phyloP scores from a whole-genome alignment of 2,888 invertebrate species.

The Cataglyphis altisquamis region DNA sequence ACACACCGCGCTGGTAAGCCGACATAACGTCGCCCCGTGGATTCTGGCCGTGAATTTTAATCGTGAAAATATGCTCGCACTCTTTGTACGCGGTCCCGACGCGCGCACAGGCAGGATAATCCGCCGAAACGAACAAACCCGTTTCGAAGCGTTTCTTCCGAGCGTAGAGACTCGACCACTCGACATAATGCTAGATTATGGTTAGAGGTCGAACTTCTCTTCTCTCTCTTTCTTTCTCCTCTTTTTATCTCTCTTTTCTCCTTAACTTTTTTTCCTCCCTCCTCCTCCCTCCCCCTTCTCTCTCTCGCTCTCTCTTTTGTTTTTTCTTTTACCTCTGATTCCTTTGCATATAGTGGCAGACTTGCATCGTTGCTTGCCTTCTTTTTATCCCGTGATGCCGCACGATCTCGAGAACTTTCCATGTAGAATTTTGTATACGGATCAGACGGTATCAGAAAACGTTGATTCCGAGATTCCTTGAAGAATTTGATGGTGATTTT shows the following conservation, averaged over 20 bases:
- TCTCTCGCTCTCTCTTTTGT: not conserved
- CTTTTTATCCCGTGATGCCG: conserved; percentile 28
- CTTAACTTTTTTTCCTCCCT: not conserved
- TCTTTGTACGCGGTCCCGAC: conserved; percentile 71
- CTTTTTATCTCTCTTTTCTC: not conserved
- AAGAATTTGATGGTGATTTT: not conserved
- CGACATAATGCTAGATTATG: conserved; percentile 79
- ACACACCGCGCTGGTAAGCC: conserved; percentile 66
- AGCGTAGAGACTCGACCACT: conserved; percentile 72
- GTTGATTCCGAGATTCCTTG: not conserved
- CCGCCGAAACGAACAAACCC: conserved; percentile 79
- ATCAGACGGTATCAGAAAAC: conserved; percentile 10
- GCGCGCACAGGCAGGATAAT: conserved; percentile 73
- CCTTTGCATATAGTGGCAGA: conserved; percentile 22
- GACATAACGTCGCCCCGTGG: conserved; percentile 68
- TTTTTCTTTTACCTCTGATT: conserved; percentile 7
- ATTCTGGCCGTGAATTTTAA: conserved; percentile 75
- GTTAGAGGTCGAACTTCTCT: conserved; percentile 70
- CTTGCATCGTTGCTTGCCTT: conserved; percentile 33
- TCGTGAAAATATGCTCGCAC: conserved; percentile 75
- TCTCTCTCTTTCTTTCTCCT: conserved; percentile 25
- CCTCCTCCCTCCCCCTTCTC: not conserved
- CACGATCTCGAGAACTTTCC: conserved; percentile 18
- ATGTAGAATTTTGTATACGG: conserved; percentile 28
- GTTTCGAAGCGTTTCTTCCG: conserved; percentile 73